Conservation (phyloP, 2,113 vertebrate genomes). For the Eurypyga helias region DNA sequence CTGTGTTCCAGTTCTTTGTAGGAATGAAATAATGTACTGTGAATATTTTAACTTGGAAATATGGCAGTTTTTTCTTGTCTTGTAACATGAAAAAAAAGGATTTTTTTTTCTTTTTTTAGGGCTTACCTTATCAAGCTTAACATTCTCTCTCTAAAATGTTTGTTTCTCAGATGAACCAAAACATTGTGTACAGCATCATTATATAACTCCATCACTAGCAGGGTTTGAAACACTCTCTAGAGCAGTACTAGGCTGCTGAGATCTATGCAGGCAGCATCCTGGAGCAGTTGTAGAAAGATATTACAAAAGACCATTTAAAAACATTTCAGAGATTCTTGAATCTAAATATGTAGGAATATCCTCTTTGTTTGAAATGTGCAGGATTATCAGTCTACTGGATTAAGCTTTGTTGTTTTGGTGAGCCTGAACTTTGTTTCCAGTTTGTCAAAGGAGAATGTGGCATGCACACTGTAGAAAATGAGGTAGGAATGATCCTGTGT, state of each 20-base stretch:
- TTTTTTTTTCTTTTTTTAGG: too few relatives aligned
- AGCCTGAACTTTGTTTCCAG: neutral
- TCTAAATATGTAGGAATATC: neutral
- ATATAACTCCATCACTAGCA: neutral
- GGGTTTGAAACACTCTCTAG: neutral
- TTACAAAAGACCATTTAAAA: neutral
- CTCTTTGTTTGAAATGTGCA: neutral
- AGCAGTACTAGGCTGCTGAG: neutral
- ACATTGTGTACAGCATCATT: fast-evolving
- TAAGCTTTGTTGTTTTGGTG: neutral
- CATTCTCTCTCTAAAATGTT: neutral
- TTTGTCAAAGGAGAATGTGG: neutral
- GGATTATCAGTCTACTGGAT: neutral
- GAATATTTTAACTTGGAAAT: neutral
- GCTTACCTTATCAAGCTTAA: neutral
- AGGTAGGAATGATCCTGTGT: neutral
- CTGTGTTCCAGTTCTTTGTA: neutral
- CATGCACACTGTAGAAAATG: neutral
- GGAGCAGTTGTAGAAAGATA: neutral
- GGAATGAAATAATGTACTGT: neutral
- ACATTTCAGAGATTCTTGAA: neutral
- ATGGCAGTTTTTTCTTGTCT: neutral
- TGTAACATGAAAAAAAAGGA: neutral
- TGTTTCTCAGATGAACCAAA: neutral
- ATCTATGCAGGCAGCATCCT: neutral